Percentiles rank a stretch among this genome's conserved stretches.
Evolutionary conservation across 2,888 invertebrate species (phyloP).

Genomic region (Drepanosiphum platanoidis): DNA sequence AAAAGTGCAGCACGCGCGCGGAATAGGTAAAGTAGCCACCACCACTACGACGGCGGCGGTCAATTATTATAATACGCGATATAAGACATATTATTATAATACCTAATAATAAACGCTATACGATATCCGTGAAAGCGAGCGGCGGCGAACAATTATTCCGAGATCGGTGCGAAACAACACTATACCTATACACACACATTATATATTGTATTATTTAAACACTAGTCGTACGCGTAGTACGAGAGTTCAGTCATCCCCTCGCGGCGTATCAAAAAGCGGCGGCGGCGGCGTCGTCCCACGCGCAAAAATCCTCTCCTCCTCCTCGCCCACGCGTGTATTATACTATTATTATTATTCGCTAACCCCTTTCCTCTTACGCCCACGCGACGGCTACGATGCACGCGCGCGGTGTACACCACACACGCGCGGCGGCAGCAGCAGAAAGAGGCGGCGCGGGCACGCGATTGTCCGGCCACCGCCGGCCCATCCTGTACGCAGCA

Average conservation of each 20-base stretch:
- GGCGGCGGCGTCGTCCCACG: slow-evolving; percentile 34
- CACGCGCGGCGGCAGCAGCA: not conserved
- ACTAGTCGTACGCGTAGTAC: not conserved
- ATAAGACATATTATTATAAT: too few species aligned
- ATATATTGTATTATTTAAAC: too few species aligned
- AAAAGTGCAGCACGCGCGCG: too few species aligned
- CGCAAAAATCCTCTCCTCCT: slow-evolving; percentile 24
- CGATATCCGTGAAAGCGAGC: too few species aligned
- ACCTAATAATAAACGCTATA: too few species aligned
- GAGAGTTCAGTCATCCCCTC: not conserved
- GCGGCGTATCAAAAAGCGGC: not conserved
- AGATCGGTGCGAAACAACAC: too few species aligned
- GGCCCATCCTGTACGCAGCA: slow-evolving; percentile 44
- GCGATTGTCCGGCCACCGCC: slow-evolving; percentile 45
- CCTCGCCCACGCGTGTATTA: not conserved
- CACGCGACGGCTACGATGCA: not conserved
- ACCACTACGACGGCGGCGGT: not conserved
- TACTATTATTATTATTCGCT: slow-evolving; percentile 47
- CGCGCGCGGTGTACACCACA: not conserved
- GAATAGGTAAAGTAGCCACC: too few species aligned
- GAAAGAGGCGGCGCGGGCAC: slow-evolving; percentile 46
- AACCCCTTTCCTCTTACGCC: slow-evolving; percentile 6
- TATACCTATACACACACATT: not conserved
- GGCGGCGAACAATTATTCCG: not conserved
- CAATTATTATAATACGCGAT: not conserved